Base-by-base conservation (phyloP, 2,888 invertebrate species). In the Monopis laevigella region DNA sequence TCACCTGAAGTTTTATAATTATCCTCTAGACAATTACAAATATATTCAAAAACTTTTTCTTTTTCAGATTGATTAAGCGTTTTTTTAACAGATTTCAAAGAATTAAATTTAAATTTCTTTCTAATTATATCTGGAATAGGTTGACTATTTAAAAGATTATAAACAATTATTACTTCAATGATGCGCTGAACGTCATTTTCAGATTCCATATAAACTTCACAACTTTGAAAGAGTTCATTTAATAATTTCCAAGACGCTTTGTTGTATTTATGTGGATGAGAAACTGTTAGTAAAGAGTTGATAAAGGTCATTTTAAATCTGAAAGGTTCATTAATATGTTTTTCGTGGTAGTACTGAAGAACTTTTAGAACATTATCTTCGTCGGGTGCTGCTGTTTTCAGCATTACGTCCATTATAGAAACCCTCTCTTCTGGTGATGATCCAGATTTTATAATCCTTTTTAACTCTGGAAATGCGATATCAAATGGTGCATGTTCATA, bases 401-500 rank as follows among this genome's bases (percentile, higher is more conserved):
- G 42, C 2, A 73, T 50, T 11, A 65, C 48, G n/a, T 41, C 42
- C 12, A 71, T 47, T 51, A 68, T 59, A 8, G 42, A 44, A 41
- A 46, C 46, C 45, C 71, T 55, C 45, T 62, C 62, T n/a, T 45
- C 46, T 2, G 67, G 55, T 17, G 56, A 54, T 1, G 61, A 62
- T 47, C 69, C 70, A 1, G 50, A 27, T 2, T 56, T 58, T 42
- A 72, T 61, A 3, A 62, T 39, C 46, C 64, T 64, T 42, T 60
- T 63, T 13, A 74, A 46, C 41, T 65, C 63, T 10, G 43, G 39
- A 47, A 71, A 65, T 8, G 73, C 71, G 2, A 46, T 48, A 39
- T 57, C 51, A 48, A 73, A 73, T 24, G 60, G 55, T 2, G 68
- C 64, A 48, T 59, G 66, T 28, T 48, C 49, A 44, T 70, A 73